phyloP scores from a whole-genome alignment of 1,140 invertebrate species.

The Procambarus virginalis region DNA sequence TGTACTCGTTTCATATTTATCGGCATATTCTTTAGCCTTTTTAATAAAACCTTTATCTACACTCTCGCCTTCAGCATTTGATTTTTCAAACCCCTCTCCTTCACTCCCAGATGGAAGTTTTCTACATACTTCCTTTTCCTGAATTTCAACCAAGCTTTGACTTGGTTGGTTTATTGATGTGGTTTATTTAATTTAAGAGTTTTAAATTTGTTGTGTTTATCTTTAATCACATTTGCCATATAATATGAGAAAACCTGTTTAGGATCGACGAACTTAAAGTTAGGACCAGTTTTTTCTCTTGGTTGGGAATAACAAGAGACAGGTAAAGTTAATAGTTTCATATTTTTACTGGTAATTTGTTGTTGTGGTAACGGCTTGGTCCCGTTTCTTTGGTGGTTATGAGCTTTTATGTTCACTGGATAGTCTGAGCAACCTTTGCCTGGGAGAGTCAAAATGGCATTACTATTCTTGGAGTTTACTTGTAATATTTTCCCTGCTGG shows the following conservation, averaged over 20 bases:
- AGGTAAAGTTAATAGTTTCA: slow-evolving; percentile 32
- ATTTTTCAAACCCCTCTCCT: not conserved
- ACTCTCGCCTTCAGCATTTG: not conserved
- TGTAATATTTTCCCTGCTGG: not conserved
- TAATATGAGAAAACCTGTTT: slow-evolving; percentile 38
- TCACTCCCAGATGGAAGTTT: not conserved
- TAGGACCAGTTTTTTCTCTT: not conserved
- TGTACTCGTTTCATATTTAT: slow-evolving; percentile 23
- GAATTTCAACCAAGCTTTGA: not conserved
- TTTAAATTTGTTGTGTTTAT: slow-evolving; percentile 13
- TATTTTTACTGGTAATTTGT: not conserved
- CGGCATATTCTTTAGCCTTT: slow-evolving; percentile 30
- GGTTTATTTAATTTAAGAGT: slow-evolving; percentile 15
- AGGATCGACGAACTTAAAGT: slow-evolving; percentile 25
- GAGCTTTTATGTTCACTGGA: not conserved
- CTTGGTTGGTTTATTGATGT: too few species aligned
- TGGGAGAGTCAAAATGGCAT: not conserved
- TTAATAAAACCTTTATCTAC: slow-evolving; percentile 29
- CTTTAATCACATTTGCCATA: slow-evolving; percentile 6
- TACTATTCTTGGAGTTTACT: not conserved
- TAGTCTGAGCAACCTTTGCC: not conserved
- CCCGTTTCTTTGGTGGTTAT: not conserved
- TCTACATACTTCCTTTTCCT: not conserved
- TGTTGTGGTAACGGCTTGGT: not conserved
- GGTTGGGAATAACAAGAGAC: not conserved